Conservation (phyloP, 2,113 vertebrate genomes). For the Odocoileus hemionus region DNA sequence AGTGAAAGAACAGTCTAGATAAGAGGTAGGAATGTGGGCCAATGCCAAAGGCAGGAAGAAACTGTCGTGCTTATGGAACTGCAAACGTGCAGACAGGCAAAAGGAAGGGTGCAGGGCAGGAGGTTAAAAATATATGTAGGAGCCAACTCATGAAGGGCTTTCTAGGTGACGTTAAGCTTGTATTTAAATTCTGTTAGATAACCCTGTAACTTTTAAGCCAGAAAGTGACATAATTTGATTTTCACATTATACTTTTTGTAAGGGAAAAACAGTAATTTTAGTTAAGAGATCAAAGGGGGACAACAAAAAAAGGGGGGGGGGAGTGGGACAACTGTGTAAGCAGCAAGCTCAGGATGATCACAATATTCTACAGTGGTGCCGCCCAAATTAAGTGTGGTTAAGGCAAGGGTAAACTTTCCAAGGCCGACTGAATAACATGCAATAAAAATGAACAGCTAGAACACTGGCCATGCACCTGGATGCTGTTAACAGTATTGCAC, state of each 20-base stretch:
- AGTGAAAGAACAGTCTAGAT: background rate
- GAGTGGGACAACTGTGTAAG: background rate
- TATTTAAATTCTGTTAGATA: background rate
- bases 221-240: background rate
- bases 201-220: background rate
- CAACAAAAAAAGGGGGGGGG: rapidly evolving
- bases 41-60: background rate
- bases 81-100: background rate
- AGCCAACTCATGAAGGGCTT: background rate
- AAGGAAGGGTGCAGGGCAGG: background rate
- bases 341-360: background rate
- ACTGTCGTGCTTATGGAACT: background rate
- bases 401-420: background rate
- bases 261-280: background rate
- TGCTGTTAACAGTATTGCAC: background rate
- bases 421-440: background rate
- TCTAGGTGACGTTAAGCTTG: background rate
- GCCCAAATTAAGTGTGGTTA: background rate
- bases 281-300: background rate
- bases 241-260: background rate
- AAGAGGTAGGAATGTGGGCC: background rate
- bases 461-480: background rate
- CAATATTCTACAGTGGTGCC: background rate
- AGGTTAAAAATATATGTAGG: background rate
- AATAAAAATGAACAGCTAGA: background rate